Evolutionary conservation across 2,888 invertebrate genomes (phyloP).

Genomic region (Eilema sororculum): DNA sequence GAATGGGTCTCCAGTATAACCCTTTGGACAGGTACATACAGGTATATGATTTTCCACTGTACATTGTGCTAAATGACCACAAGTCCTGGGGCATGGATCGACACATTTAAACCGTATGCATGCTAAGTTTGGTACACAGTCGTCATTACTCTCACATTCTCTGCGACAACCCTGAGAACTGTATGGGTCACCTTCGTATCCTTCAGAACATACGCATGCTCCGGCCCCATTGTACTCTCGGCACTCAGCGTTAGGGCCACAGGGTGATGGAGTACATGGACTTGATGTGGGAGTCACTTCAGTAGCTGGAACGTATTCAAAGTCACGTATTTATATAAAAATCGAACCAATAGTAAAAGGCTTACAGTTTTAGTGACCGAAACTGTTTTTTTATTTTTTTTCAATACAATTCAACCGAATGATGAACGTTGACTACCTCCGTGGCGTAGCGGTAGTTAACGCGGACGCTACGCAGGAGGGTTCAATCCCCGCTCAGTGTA

Average conservation of each 20-base stretch:
- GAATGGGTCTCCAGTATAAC: conserved; percentile 94
- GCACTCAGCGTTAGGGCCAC: conserved; percentile 94
- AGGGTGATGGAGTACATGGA: conserved; percentile 94
- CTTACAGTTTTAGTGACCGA: not conserved
- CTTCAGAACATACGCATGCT: conserved; percentile 93
- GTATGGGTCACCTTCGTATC: conserved; percentile 94
- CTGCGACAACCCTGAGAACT: conserved; percentile 90
- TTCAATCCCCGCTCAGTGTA: no score
- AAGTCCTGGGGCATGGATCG: conserved; percentile 94
- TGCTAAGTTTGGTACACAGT: conserved; percentile 90
- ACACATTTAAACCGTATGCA: conserved; percentile 94
- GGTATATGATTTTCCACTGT: conserved; percentile 93
- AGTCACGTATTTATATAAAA: not conserved
- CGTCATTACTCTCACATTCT: conserved; percentile 93
- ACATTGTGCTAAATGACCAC: conserved; percentile 93
- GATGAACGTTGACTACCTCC: no score
- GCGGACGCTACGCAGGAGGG: no score
- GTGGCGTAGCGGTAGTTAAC: no score
- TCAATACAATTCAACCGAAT: no score
- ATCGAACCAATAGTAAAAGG: not conserved
- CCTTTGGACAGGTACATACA: conserved; percentile 91
- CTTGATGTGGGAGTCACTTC: conserved; percentile 89
- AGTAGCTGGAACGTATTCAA: conserved; percentile 78
- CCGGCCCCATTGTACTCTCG: conserved; percentile 93
- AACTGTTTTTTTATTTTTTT: no score